Conservation (phyloP, 2,797 vertebrate species). For the Epinephelus awoara region DNA sequence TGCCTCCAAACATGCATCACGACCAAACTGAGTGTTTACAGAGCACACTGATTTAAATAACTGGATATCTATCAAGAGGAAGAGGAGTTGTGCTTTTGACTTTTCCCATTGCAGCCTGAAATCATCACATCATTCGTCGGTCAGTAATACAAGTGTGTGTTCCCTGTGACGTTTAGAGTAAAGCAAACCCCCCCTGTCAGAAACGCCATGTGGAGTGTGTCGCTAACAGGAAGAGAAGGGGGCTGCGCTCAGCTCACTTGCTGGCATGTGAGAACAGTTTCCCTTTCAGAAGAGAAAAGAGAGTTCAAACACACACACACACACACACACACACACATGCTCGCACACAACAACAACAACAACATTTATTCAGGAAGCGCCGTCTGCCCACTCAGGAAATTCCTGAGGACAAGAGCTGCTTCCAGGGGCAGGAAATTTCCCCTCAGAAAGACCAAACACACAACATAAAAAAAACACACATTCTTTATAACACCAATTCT, state of each 20-base stretch:
- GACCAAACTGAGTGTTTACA: neutral
- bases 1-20: slow-evolving; percentile 11
- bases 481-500: slow-evolving; percentile 38
- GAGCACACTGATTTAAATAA: neutral
- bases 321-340: slow-evolving; percentile 47
- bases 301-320: slow-evolving; percentile 43
- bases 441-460: slow-evolving; percentile 87
- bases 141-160: slow-evolving; percentile 18
- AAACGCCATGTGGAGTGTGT: slow-evolving; percentile 74
- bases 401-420: slow-evolving; percentile 96
- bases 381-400: slow-evolving; percentile 99
- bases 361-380: slow-evolving; percentile 97
- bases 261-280: slow-evolving; percentile 90
- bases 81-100: slow-evolving; percentile 12
- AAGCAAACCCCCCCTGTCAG: slow-evolving; percentile 20
- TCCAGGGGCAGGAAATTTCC: slow-evolving; percentile 99
- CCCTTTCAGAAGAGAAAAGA: slow-evolving; percentile 91
- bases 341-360: slow-evolving; percentile 74
- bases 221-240: slow-evolving; percentile 79
- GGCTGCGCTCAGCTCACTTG: slow-evolving; percentile 67
- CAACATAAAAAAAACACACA: slow-evolving; percentile 40
- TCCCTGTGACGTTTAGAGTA: slow-evolving; percentile 26
- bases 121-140: slow-evolving; percentile 1
- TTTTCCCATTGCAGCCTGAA: slow-evolving; percentile 20
- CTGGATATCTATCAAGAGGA: slow-evolving; percentile 18